Evolutionary conservation across 2,797 vertebrate species (phyloP).

Genomic region (Sebastes itinus): DNA sequence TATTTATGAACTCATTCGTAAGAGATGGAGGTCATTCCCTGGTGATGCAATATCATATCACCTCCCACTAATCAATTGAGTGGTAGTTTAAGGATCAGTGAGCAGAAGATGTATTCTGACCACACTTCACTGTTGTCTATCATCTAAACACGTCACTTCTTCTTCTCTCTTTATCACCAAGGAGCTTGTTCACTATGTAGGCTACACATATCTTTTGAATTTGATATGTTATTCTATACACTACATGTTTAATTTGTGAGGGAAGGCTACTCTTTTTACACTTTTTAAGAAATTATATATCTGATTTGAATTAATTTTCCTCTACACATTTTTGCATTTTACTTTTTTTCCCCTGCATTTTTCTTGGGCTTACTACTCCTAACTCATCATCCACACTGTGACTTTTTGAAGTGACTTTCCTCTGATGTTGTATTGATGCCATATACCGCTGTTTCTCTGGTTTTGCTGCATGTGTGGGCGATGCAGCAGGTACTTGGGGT

Average conservation of each 20-base stretch:
- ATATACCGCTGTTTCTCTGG: conserved; percentile 77
- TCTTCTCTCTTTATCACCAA: neutral
- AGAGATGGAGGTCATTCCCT: neutral
- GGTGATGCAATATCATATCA: neutral
- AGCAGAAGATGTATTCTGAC: neutral
- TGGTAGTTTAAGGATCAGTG: neutral
- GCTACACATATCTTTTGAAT: neutral
- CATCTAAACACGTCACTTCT: neutral
- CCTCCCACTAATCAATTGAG: neutral
- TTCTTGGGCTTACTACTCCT: conserved; percentile 3
- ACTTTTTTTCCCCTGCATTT: neutral
- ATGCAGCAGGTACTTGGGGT: conserved; percentile 80
- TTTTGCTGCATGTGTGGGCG: conserved; percentile 82
- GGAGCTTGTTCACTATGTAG: neutral
- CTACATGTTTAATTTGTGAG: neutral
- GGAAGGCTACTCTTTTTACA: neutral
- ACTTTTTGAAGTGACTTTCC: conserved; percentile 66
- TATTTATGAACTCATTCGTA: neutral
- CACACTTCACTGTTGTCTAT: neutral
- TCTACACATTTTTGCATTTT: neutral
- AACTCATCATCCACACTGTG: conserved; percentile 36
- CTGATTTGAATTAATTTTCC: neutral
- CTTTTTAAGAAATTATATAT: neutral
- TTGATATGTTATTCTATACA: neutral
- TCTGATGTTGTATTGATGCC: conserved; percentile 70